phyloP scores from a whole-genome alignment of 2,113 vertebrate genomes.

The Lethenteron reissneri region DNA sequence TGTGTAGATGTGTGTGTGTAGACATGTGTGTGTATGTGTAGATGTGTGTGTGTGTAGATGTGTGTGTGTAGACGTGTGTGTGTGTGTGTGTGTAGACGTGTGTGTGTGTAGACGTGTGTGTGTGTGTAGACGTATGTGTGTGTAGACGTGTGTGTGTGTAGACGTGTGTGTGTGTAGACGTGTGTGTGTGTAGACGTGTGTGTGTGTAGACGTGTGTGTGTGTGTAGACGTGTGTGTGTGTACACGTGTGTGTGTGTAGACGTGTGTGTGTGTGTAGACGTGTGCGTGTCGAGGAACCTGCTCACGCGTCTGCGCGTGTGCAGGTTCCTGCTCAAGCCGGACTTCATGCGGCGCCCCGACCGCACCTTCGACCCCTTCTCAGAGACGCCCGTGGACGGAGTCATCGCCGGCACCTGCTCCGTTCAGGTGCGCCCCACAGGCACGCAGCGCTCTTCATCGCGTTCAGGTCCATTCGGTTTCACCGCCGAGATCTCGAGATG shows the following conservation, averaged over 20 bases:
- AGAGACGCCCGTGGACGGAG: conserved; percentile 92
- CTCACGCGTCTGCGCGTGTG: neutral
- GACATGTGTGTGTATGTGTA: neutral
- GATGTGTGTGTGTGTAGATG: neutral
- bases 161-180: neutral
- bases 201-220: neutral
- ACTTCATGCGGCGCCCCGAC: conserved; percentile 89
- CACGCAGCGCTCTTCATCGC: no score
- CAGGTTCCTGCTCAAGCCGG: conserved; percentile 79
- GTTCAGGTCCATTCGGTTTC: no score
- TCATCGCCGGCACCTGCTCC: conserved; percentile 87
- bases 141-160: neutral
- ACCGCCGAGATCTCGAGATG: no score
- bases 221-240: neutral
- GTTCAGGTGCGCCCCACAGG: conserved; percentile 43
- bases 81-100: no score
- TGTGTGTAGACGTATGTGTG: neutral
- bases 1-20: neutral
- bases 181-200: neutral
- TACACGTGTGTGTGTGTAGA: neutral
- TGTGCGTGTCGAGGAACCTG: neutral
- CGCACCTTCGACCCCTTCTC: conserved; percentile 92
- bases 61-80: no score
- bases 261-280: neutral
- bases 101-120: neutral